Evolutionary conservation across 2,888 invertebrate genomes (phyloP).

Genomic region (Peribatodes rhomboidaria): DNA sequence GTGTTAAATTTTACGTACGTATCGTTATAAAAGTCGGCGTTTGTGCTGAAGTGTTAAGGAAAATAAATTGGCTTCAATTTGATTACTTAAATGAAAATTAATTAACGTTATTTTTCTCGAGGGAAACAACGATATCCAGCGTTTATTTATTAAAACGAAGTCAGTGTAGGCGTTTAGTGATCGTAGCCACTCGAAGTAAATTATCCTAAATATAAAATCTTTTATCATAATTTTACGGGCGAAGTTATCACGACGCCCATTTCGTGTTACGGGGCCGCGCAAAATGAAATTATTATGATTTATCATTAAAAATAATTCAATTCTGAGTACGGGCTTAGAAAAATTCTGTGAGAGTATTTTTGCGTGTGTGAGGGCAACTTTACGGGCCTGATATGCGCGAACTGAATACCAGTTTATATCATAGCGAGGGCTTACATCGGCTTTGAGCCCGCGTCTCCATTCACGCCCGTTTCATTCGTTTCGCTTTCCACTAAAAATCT

Average conservation of each 20-base stretch:
- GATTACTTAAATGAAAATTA: slow-evolving; percentile 68
- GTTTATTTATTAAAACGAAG: slow-evolving; percentile 38
- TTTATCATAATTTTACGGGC: slow-evolving; percentile 81
- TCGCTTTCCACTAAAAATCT: slow-evolving; percentile 85
- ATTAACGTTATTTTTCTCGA: slow-evolving; percentile 51
- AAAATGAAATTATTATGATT: slow-evolving; percentile 58
- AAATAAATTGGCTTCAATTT: slow-evolving; percentile 73
- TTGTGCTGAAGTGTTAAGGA: slow-evolving; percentile 66
- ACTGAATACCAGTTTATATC: slow-evolving; percentile 83
- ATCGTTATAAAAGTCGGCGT: slow-evolving; percentile 72
- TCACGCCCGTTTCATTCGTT: slow-evolving; percentile 84
- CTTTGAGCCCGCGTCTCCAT: slow-evolving; percentile 84
- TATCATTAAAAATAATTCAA: slow-evolving; percentile 60
- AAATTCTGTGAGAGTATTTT: slow-evolving; percentile 50
- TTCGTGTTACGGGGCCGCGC: slow-evolving; percentile 71
- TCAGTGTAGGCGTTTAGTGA: slow-evolving; percentile 67
- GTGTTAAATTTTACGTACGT: slow-evolving; percentile 67
- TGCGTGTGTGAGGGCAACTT: slow-evolving; percentile 60
- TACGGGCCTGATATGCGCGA: slow-evolving; percentile 72
- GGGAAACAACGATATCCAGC: slow-evolving; percentile 29
- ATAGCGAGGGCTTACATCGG: slow-evolving; percentile 81
- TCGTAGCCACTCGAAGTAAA: slow-evolving; percentile 71
- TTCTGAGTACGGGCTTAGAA: slow-evolving; percentile 45
- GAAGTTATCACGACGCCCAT: slow-evolving; percentile 74
- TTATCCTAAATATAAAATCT: slow-evolving; percentile 78